A percentile compares a stretch with the other conserved stretches of the same genome.
These are phyloP conservation scores for Alosa alosa DNA, from an alignment of 2,113 vertebrate genomes.

Conservation along the genomic window DNA sequence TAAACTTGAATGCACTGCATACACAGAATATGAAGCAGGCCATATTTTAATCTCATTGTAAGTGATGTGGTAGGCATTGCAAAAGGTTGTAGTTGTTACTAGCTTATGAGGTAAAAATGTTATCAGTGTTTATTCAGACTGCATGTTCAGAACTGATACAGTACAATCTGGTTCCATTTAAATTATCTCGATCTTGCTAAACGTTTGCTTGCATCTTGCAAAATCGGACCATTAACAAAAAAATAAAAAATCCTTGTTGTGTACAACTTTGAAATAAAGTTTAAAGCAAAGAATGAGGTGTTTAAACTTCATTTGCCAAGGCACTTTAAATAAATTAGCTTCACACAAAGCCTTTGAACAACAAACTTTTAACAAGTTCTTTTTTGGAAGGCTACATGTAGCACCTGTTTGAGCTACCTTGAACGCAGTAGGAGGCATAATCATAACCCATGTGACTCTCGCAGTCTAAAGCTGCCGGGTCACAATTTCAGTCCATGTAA, in stretches of 20 bases:
- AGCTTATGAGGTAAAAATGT: neutral
- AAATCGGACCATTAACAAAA: neutral
- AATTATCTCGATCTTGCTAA: neutral
- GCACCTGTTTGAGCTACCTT: neutral
- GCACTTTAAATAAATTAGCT: neutral
- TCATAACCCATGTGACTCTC: neutral
- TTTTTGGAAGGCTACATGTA: neutral
- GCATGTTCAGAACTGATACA: neutral
- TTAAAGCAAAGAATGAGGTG: neutral
- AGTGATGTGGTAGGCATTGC: neutral
- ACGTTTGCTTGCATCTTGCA: neutral
- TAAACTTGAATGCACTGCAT: neutral
- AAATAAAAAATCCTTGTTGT: neutral
- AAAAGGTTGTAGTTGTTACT: neutral
- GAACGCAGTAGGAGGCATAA: neutral
- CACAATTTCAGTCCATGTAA: neutral
- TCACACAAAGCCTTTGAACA: slow-evolving; percentile 4
- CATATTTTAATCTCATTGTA: neutral
- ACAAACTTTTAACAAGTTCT: neutral
- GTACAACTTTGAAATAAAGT: neutral
- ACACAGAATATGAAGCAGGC: neutral
- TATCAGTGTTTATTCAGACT: neutral
- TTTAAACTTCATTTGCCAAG: neutral
- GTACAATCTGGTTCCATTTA: neutral
- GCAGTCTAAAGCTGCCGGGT: neutral